Evolutionary conservation across 2,888 invertebrate genomes (phyloP), one percentile per base, ranked within the genome.

Genomic region (Brassicogethes aeneus): DNA sequence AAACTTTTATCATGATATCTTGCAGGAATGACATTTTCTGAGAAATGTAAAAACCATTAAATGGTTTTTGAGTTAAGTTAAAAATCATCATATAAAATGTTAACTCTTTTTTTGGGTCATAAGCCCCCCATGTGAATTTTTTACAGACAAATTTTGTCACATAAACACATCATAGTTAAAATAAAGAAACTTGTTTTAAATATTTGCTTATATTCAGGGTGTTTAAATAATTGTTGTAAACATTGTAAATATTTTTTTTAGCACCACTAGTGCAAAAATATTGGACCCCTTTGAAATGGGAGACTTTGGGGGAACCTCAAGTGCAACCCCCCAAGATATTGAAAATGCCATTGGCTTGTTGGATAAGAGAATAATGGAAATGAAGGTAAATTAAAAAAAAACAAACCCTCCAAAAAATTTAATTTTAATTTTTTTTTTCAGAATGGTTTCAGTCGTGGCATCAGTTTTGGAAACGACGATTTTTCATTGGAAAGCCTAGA

Each of bases 401-500:
- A 31, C 16, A 33, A 10, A n/a, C n/a, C n/a, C n/a, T n/a, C n/a
- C n/a, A n/a, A n/a, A n/a, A n/a, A n/a, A 32, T 37, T 36, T 29
- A 15, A 3, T 33, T 29, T 34, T 14, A n/a, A 8, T 61, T 51
- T 44, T 53, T 53, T 52, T 64, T 76, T 70, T 37, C 74, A 93
- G 92, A 90, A 85, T 71, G 90, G 90, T 53, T 90, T 91, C 70
- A 88, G 85, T 69, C 77, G 86, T 69, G 90, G 90, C 53, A 75
- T 90, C 60, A 78, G 85, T 49, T 86, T 91, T 70, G 89, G 88
- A 59, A 86, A 88, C 64, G 93, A 93, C 68, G 93, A 94, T 72
- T 95, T 95, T 72, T 88, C 89, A 54, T 72, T 94, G 69, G 93
- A 92, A 66, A 91, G 90, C 70, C 77, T 94, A 67, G 94, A 94